phyloP scores from a whole-genome alignment of 64 coral and sea anemone genomes.

The Stichodactyla helianthus region DNA sequence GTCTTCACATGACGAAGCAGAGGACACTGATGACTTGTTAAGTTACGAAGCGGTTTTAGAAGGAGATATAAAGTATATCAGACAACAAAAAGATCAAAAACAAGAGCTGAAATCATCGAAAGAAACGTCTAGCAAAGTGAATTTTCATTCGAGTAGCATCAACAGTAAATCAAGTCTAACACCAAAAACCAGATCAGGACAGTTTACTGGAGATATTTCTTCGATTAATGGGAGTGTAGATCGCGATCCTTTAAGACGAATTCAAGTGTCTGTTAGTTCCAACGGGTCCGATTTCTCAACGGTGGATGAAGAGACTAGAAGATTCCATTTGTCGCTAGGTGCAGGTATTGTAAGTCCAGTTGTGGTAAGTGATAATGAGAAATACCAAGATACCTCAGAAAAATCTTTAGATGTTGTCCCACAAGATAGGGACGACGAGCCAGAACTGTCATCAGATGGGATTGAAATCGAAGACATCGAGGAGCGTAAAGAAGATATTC shows the following conservation, averaged over 20 bases:
- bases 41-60: constrained; percentile 75
- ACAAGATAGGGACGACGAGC: not conserved
- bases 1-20: constrained; percentile 34
- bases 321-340: constrained; percentile 44
- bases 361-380: not conserved
- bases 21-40: constrained; percentile 85
- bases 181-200: not conserved
- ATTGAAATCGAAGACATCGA: constrained; percentile 3
- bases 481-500: not conserved
- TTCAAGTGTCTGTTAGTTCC: not conserved
- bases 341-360: constrained; percentile 50
- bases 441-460: not conserved
- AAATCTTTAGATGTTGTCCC: not conserved
- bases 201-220: constrained; percentile 7
- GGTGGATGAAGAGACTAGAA: not conserved
- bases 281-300: not conserved
- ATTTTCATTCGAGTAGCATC: not conserved
- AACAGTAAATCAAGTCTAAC: constrained; percentile 21
- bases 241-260: not conserved
- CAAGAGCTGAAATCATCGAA: not conserved
- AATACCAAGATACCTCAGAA: not conserved
- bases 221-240: constrained; percentile 8
- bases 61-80: constrained; percentile 60
- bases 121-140: not conserved
- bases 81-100: not conserved